A percentile compares a stretch with the other conserved stretches of the same genome.
These are phyloP conservation scores for Bombus polaris DNA, from an alignment of 1,140 invertebrate species.

Conservation along the genomic window DNA sequence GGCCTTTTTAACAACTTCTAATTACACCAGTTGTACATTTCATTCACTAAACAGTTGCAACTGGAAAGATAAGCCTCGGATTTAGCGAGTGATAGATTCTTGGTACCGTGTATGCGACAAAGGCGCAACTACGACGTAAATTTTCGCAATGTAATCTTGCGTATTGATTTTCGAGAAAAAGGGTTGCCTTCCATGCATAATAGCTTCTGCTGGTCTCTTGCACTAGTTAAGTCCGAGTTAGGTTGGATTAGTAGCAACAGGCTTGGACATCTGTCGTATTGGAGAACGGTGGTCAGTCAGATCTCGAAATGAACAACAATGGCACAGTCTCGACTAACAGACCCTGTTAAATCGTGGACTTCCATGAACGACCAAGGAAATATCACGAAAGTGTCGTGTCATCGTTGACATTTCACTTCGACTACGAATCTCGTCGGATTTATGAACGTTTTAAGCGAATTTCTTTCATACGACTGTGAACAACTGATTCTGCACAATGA, in stretches of 20 bases:
- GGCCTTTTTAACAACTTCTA: not conserved
- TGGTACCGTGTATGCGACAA: constrained; percentile 56
- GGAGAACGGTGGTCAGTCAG: constrained; percentile 80
- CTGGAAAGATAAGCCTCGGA: not conserved
- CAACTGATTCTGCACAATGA: not conserved
- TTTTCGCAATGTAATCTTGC: constrained; percentile 83
- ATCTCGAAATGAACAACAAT: constrained; percentile 81
- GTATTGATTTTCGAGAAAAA: constrained; percentile 79
- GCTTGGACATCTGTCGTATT: constrained; percentile 80
- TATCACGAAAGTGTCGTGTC: constrained; percentile 46
- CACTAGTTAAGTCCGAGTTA: constrained; percentile 76
- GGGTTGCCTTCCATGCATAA: constrained; percentile 78
- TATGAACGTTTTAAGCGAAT: not conserved
- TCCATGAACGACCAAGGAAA: not conserved
- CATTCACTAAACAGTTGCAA: not conserved
- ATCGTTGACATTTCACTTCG: constrained; percentile 39
- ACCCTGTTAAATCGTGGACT: constrained; percentile 3
- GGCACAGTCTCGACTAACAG: constrained; percentile 42
- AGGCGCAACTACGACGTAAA: constrained; percentile 67
- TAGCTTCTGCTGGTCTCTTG: constrained; percentile 78
- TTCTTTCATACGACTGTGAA: not conserved
- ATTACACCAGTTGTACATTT: constrained; percentile 4
- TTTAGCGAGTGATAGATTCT: not conserved
- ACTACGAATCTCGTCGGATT: not conserved
- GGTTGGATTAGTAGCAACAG: constrained; percentile 78